phyloP scores from a whole-genome alignment of 2,113 vertebrate species.

The Rousettus leschenaultii region DNA sequence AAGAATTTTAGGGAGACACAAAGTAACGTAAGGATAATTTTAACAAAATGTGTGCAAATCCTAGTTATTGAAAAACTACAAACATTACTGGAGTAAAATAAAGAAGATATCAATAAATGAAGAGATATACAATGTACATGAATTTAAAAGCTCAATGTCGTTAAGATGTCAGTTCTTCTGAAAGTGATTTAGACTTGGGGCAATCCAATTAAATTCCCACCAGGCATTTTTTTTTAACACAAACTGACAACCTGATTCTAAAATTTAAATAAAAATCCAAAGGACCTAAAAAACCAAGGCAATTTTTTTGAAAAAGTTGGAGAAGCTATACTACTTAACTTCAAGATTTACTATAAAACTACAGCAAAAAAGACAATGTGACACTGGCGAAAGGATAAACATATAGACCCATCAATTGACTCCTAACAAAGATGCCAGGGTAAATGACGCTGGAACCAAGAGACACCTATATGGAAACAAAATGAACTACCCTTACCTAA shows the following conservation, averaged over 20 bases:
- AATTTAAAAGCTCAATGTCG: neutral
- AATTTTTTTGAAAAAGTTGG: neutral
- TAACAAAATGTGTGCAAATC: neutral
- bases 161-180: neutral
- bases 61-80: neutral
- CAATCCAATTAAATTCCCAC: neutral
- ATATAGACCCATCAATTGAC: neutral
- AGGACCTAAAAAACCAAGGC: neutral
- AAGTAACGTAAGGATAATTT: neutral
- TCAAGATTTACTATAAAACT: neutral
- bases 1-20: neutral
- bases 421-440: neutral
- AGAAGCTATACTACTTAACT: neutral
- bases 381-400: neutral
- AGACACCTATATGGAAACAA: neutral
- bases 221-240: neutral
- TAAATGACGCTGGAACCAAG: neutral
- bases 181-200: neutral
- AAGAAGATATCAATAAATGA: neutral
- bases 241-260: neutral
- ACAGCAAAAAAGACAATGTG: neutral
- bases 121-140: neutral
- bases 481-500: neutral
- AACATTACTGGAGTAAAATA: neutral
- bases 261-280: slow-evolving; percentile 3